Evolutionary conservation across 2,797 vertebrate genomes (phyloP), one percentile per base, ranked within the genome.

Genomic region (Sternarchorhynchus goeldii): DNA sequence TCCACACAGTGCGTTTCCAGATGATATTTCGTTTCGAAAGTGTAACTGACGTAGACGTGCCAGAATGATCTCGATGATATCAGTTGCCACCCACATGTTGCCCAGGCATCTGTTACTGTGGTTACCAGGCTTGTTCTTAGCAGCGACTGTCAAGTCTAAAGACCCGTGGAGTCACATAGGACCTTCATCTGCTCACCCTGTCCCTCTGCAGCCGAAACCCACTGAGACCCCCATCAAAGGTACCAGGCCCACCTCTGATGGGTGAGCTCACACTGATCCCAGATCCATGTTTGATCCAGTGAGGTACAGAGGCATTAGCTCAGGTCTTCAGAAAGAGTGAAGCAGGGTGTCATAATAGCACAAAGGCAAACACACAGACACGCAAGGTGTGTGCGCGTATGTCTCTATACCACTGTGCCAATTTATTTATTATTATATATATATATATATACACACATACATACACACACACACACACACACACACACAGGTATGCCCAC

Each of bases 281-380:
- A 90, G 90, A 58, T 73, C 72, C 89, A 91, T 90, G 90, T 93
- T 92, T 93, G 91, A 93, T 92, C 89, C 92, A 86, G 80, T 71
- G 79, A 87, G 89, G 89, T 89, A 88, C 86, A 90, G 88, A 87
- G 88, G 88, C 89, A 90, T 89, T 92, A 45, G 41, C 41, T 45
- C 41, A 50, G 91, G 92, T 91, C 87, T 85, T 82, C 69, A 78
- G 89, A 90, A 91, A 93, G 90, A 91, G 89, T 91, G 86, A 25
- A 25, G 89, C 90, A 89, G 89, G 91, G 89, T 87, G 89, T 85
- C 89, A 90, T 90, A 91, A 90, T 88, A 83, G 62, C 45, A 58
- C 31, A 58, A 18, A 25, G 4, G 34, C 32, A 68, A 39, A 34
- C n/a, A 59, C 21, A 67, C 0, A 63, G 29, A 69, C 57, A 58